Evolutionary conservation across 2,888 invertebrate genomes (phyloP), one percentile per base, ranked within the genome.

Genomic region (Encarsia formosa): DNA sequence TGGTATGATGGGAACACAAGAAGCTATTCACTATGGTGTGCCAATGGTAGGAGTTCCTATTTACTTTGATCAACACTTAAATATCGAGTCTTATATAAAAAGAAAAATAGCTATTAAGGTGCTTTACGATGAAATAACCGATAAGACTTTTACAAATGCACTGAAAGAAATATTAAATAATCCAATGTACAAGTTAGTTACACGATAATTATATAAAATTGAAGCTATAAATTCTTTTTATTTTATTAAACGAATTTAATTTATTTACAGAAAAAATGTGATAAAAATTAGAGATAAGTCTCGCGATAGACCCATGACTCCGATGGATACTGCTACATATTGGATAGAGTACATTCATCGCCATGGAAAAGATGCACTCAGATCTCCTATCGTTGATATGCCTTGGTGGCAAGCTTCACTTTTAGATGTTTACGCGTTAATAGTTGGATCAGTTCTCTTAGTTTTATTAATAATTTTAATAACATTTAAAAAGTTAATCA

Each of bases 321-420:
- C 85, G 0, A 72, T 83, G 20, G 78, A 80, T 22, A 80, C 81
- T 6, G 78, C 86, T 4, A 73, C 82, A 6, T 81, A 82, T 74
- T 86, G 85, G 86, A 78, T 83, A 20, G 85, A 86, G 65, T 80
- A 85, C 64, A 81, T 84, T n/a, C n/a, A n/a, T n/a, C n/a, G n/a
- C n/a, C n/a, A n/a, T n/a, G n/a, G n/a, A n/a, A n/a, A n/a, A n/a
- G n/a, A n/a, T n/a, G n/a, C n/a, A n/a, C n/a, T n/a, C n/a, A n/a
- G n/a, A n/a, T n/a, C n/a, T n/a, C n/a, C n/a, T n/a, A n/a, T n/a
- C n/a, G n/a, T n/a, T n/a, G n/a, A n/a, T n/a, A n/a, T n/a, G n/a
- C n/a, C n/a, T n/a, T n/a, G n/a, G n/a, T n/a, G n/a, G n/a, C n/a
- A n/a, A n/a, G n/a, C n/a, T n/a, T n/a, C n/a, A n/a, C n/a, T n/a